A percentile compares a stretch with the other conserved stretches of the same genome.
Conservation (phyloP, 2,888 invertebrate species). For the Epistrophella euchroma region DNA sequence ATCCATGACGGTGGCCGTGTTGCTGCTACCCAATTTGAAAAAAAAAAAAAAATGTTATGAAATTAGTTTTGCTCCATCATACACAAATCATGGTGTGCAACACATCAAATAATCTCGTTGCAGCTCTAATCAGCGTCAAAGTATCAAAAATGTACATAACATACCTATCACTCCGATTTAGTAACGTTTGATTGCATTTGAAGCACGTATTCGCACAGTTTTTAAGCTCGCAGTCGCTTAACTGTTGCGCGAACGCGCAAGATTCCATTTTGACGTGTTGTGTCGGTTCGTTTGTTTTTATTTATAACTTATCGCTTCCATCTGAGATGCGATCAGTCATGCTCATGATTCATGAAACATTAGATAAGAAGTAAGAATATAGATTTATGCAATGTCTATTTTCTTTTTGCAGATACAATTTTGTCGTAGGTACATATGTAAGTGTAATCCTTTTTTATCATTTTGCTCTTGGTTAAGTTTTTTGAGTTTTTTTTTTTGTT, state of each 20-base stretch:
- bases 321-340: constrained; percentile 18
- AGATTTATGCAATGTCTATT: neutral
- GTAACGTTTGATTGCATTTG: constrained; percentile 58
- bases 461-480: too few relatives aligned
- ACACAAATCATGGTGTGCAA: constrained; percentile 45
- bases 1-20: neutral
- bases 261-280: constrained; percentile 40
- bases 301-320: constrained; percentile 7
- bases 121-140: constrained; percentile 55
- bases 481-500: too few relatives aligned
- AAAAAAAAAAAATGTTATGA: constrained; percentile 47
- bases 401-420: too few relatives aligned
- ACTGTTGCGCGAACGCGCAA: constrained; percentile 1
- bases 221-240: neutral
- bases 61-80: constrained; percentile 49
- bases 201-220: constrained; percentile 30
- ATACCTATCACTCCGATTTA: constrained; percentile 49
- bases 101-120: constrained; percentile 51
- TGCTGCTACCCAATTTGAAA: constrained; percentile 8
- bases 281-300: constrained; percentile 29
- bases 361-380: constrained; percentile 15
- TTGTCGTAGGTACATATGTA: too few relatives aligned
- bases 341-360: constrained; percentile 26
- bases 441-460: too few relatives aligned
- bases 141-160: constrained; percentile 48